Evolutionary conservation across 2,888 invertebrate species (phyloP), one percentile per base, ranked within the genome.

Genomic region (Pterostichus madidus): DNA sequence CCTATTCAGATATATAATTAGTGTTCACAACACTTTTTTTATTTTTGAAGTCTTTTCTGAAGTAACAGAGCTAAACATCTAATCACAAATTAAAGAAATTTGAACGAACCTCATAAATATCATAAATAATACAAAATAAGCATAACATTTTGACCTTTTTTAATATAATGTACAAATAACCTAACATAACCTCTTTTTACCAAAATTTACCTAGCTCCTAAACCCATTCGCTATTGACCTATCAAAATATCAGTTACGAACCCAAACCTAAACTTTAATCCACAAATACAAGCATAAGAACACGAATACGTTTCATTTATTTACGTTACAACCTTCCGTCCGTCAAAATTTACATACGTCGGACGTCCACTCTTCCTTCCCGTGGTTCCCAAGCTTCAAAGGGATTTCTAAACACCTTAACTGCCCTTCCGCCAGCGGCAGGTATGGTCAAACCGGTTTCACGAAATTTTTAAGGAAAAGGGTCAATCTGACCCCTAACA

Each of bases 391-490:
- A 73, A 71, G 80, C 39, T 31, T 46, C n/a, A 32, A 32, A 64
- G 32, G 39, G 64, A 39, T 39, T 64, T 64, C 15, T 44, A 44
- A 15, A 44, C 68, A 71, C 68, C 68, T 68, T 24, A 39, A 71
- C 68, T 71, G 68, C 68, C 68, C 68, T 71, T 71, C 77, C 13
- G 64, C 39, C 39, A 17, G 61, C 59, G 8, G 56, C 82, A 83
- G 83, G 83, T 83, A 83, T 83, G 83, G 83, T 83, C 83, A 83
- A 83, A 83, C 83, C 83, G 83, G 83, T 83, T 83, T 39, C 17
- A 4, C 53, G 15, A 56, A 46, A 76, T 82, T 82, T 82, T 82
- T 76, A 75, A 17, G 76, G 68, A 83, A 83, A 83, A 77, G 68
- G 83, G 64, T 77, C 76, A 64, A 17, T 59, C 68, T 83, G 83